These are phyloP conservation scores for Piaya cayana DNA, from an alignment of 2,113 vertebrate genomes.

Conservation along the genomic window DNA sequence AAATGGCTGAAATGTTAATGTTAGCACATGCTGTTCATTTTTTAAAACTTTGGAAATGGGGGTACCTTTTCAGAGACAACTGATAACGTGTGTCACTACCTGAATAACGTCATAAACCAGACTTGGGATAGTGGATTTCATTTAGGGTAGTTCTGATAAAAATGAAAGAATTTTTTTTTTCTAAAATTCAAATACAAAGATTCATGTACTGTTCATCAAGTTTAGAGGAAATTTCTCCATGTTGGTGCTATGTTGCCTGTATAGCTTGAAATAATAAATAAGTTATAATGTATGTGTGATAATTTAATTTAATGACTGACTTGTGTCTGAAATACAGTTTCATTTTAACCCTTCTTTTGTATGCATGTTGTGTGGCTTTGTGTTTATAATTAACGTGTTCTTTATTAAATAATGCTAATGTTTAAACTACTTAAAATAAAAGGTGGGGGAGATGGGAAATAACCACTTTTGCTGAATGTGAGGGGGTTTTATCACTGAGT, in stretches of 20 bases:
- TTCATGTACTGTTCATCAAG: not conserved
- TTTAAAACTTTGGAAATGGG: not conserved
- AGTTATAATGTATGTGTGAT: conserved; percentile 68
- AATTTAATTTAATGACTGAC: conserved; percentile 70
- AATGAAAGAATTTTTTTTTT: conserved; percentile 1
- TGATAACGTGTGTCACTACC: not conserved
- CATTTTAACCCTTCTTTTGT: conserved; percentile 62
- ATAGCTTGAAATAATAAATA: conserved; percentile 72
- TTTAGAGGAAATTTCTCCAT: conserved; percentile 2
- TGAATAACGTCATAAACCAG: not conserved
- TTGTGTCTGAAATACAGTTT: conserved; percentile 60
- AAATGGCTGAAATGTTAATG: conserved; percentile 16
- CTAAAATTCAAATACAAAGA: not conserved
- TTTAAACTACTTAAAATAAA: not conserved
- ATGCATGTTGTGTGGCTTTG: conserved; percentile 64
- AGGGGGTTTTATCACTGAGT: not conserved
- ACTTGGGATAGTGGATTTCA: conserved; percentile 13
- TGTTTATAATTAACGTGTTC: conserved; percentile 45
- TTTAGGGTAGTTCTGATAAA: conserved; percentile 33
- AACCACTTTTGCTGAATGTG: conserved; percentile 24
- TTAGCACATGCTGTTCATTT: conserved; percentile 20
- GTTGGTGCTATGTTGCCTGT: conserved; percentile 62
- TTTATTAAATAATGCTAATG: conserved; percentile 22
- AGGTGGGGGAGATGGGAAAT: not conserved
- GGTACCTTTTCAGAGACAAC: not conserved